Evolutionary conservation across 2,797 vertebrate genomes (phyloP).

Genomic region (Sebastes alutus): DNA sequence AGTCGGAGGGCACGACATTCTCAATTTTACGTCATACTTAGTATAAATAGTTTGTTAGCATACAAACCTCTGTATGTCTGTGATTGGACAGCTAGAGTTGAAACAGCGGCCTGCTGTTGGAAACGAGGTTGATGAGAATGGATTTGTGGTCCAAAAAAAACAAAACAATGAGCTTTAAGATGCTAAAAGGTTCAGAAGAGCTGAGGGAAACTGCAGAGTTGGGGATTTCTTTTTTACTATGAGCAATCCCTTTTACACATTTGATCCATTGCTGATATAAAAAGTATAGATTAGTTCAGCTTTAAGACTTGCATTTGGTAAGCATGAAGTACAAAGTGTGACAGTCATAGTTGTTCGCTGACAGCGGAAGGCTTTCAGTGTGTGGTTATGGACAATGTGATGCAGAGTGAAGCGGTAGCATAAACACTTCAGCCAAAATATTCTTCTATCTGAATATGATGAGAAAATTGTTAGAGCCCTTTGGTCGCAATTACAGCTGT

Average conservation of each 20-base stretch:
- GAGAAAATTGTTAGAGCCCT: constrained; percentile 54
- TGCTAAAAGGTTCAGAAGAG: background rate
- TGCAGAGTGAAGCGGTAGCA: constrained; percentile 42
- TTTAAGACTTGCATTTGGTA: background rate
- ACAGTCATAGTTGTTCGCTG: background rate
- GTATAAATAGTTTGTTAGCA: background rate
- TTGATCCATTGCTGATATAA: background rate
- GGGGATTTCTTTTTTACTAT: background rate
- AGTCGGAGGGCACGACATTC: background rate
- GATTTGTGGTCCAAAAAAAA: background rate
- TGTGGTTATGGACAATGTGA: background rate
- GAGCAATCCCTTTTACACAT: background rate
- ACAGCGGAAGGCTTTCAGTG: background rate
- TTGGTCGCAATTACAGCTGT: constrained; percentile 58
- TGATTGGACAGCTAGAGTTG: background rate
- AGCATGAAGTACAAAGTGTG: background rate
- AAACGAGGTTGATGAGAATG: background rate
- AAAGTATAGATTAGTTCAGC: background rate
- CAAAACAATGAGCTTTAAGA: background rate
- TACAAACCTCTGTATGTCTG: background rate
- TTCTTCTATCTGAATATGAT: constrained; percentile 46
- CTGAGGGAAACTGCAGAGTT: background rate
- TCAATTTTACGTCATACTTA: background rate
- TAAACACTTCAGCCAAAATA: constrained; percentile 31
- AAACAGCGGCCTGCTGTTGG: background rate